A percentile compares a stretch with the other conserved stretches of the same genome.
phyloP scores from a whole-genome alignment of 2,797 vertebrate species.

The Decapterus maruadsi region DNA sequence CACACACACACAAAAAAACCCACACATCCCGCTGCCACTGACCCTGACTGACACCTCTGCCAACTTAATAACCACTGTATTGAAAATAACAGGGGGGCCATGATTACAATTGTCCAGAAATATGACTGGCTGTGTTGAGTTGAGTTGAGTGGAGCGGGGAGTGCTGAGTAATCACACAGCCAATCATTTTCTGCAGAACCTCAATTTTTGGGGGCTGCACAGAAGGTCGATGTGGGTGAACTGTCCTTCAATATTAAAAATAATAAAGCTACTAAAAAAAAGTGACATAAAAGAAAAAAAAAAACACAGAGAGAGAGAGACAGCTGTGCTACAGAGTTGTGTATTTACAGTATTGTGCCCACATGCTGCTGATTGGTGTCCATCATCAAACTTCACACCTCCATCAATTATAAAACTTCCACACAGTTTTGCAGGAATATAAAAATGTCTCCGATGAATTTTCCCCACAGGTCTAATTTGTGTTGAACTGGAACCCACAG shows the following conservation, averaged over 20 bases:
- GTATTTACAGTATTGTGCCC: too few species aligned
- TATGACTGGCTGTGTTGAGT: not conserved
- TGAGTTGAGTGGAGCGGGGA: not conserved
- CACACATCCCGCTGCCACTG: not conserved
- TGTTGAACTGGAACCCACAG: not conserved
- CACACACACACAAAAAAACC: too few species aligned
- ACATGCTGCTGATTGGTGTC: not conserved
- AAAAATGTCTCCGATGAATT: not conserved
- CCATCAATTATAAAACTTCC: not conserved
- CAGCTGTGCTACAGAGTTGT: too few species aligned
- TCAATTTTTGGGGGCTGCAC: not conserved
- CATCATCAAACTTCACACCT: too few species aligned
- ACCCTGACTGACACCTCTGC: not conserved
- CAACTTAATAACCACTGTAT: not conserved
- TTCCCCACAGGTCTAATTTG: not conserved
- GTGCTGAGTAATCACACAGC: not conserved
- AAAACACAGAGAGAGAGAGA: not conserved
- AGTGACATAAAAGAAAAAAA: not conserved
- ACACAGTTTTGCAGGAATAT: not conserved
- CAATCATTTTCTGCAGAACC: not conserved
- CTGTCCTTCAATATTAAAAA: not conserved
- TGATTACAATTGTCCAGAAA: slow-evolving; percentile 14
- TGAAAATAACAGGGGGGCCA: not conserved
- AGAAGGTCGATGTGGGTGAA: not conserved
- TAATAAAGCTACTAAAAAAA: not conserved